Evolutionary conservation across 1,140 invertebrate species (phyloP), one percentile per base, ranked within the genome.

Genomic region (Pinna nobilis): DNA sequence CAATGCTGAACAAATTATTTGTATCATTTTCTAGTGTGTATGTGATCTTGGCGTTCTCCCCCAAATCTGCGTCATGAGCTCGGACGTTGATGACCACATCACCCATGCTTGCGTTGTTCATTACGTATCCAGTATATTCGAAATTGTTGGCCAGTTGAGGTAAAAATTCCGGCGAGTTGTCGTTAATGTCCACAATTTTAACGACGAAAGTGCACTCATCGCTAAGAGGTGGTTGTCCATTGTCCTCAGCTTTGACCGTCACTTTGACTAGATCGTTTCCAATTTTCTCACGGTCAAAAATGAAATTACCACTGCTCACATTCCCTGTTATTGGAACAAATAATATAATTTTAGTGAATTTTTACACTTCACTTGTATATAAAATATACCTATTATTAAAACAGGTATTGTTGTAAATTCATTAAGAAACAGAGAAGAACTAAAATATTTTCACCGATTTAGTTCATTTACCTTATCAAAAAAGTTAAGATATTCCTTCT

Each of bases 211-310:
- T 57, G 35, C 66, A 69, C 25, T 57, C 37, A 33, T 55, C 53
- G 30, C 53, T 69, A 11, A 69, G 53, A n/a, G 66, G 66, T 1
- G 66, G 66, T 25, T 69, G 51, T 15, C 66, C 66, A 7, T 57
- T 35, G 25, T 69, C 66, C 0, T 35, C 49, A 3, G 66, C 66
- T 28, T 39, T 55, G 23, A 69, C 53, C 4, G 66, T 69, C 5
- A 69, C 55, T n/a, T 37, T 57, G 1, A 69, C 30, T 13, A 44
- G 25, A 39, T 30, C 51, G 5, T 23, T 44, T n/a, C n/a, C n/a
- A 3, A 69, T 18, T 3, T 25, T 39, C 28, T 69, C 66, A 7
- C 66, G 51, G 23, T 69, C 55, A 35, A 59, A 59, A 15, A 20
- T 59, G 20, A 59, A 30, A 11, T 59, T 35, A 59, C 55, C 37